A percentile compares a stretch with the other conserved stretches of the same genome.
These are phyloP conservation scores for Beaufortia kweichowensis DNA, from an alignment of 2,113 vertebrate genomes.

Conservation along the genomic window DNA sequence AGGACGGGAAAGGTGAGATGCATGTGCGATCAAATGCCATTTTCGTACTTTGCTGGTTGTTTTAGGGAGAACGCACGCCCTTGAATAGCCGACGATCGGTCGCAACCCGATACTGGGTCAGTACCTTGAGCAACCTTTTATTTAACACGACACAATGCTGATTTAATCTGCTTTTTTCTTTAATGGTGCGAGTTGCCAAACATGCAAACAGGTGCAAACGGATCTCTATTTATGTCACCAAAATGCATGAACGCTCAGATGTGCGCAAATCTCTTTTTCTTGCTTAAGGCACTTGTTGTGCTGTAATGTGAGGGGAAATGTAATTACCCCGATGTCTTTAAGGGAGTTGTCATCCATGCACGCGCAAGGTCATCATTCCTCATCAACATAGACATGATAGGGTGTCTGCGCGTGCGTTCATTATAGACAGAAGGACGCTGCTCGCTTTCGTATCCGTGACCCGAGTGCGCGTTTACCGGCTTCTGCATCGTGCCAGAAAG, in stretches of 20 bases:
- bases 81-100: conserved; percentile 18
- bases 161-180: conserved; percentile 3
- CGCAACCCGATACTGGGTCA: conserved; percentile 24
- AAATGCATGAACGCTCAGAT: background rate
- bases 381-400: conserved; percentile 28
- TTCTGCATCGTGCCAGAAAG: background rate
- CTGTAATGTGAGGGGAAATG: background rate
- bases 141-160: background rate
- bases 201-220: conserved; percentile 44
- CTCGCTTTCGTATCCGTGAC: background rate
- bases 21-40: conserved; percentile 33
- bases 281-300: conserved; percentile 48
- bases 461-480: background rate
- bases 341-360: conserved; percentile 39
- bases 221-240: conserved; percentile 11
- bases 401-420: conserved; percentile 34
- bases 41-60: conserved; percentile 35
- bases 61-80: conserved; percentile 34
- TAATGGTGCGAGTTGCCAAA: background rate
- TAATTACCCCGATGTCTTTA: conserved; percentile 7
- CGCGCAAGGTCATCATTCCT: conserved; percentile 51
- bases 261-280: background rate
- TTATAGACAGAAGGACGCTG: background rate
- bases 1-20: conserved; percentile 75
- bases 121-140: background rate